Evolutionary conservation across 2,888 invertebrate species (phyloP).

Genomic region (Ochropacha duplaris): DNA sequence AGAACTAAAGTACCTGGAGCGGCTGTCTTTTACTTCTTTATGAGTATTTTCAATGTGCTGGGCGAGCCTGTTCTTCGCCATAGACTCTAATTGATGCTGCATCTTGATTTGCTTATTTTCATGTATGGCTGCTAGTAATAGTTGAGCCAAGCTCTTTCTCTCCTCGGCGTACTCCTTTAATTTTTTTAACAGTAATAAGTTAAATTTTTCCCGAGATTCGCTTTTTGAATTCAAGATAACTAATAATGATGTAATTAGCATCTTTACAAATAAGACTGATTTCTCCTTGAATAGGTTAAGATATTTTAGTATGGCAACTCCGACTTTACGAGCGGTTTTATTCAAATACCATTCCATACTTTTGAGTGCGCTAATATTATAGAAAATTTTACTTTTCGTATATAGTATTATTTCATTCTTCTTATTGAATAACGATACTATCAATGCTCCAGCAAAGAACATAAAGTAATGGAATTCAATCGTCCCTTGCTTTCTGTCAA

Average conservation of each 20-base stretch:
- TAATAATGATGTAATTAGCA: neutral
- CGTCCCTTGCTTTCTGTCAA: slow-evolving; percentile 17
- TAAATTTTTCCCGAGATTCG: slow-evolving; percentile 28
- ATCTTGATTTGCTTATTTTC: slow-evolving; percentile 65
- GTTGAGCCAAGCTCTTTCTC: slow-evolving; percentile 51
- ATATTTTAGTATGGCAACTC: slow-evolving; percentile 30
- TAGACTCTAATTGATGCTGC: slow-evolving; percentile 55
- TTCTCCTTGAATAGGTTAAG: slow-evolving; percentile 23
- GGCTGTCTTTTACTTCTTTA: slow-evolving; percentile 58
- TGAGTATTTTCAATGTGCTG: slow-evolving; percentile 55
- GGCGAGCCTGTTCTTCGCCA: slow-evolving; percentile 58
- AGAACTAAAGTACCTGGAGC: slow-evolving; percentile 55
- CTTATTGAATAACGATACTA: slow-evolving; percentile 49
- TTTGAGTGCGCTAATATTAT: slow-evolving; percentile 19
- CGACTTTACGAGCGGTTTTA: slow-evolving; percentile 24
- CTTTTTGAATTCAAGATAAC: slow-evolving; percentile 1
- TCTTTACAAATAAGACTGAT: slow-evolving; percentile 10
- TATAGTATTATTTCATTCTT: slow-evolving; percentile 45
- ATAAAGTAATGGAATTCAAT: slow-evolving; percentile 42
- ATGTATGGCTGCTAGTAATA: slow-evolving; percentile 55
- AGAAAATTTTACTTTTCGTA: slow-evolving; percentile 32
- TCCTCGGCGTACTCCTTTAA: slow-evolving; percentile 57
- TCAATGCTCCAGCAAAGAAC: slow-evolving; percentile 56
- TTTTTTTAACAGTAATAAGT: slow-evolving; percentile 51
- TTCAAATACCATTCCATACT: slow-evolving; percentile 28